These are phyloP conservation scores for Peromyscus californicus DNA, from an alignment of 2,113 vertebrate genomes.

Conservation along the genomic window DNA sequence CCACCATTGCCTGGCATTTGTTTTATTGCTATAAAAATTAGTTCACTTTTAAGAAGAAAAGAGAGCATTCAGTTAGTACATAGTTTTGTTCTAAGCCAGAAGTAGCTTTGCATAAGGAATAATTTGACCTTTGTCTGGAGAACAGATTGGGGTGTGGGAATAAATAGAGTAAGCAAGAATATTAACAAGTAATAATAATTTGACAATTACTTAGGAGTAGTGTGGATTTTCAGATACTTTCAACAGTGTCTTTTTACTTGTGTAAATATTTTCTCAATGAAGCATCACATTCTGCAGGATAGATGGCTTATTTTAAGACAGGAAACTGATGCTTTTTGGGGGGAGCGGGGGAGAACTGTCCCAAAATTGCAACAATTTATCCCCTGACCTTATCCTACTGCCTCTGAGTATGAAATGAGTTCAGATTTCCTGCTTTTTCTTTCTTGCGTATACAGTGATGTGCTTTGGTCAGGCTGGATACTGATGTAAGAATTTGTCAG, in stretches of 20 bases:
- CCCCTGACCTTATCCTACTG: background rate
- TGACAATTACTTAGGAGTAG: background rate
- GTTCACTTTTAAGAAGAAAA: constrained; percentile 9
- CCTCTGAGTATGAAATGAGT: background rate
- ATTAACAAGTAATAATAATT: background rate
- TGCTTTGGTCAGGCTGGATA: background rate
- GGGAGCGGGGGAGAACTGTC: background rate
- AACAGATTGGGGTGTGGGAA: background rate
- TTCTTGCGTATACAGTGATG: background rate
- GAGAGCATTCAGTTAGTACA: background rate
- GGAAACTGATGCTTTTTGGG: background rate
- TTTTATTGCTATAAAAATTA: constrained; percentile 26
- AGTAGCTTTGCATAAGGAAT: constrained; percentile 10
- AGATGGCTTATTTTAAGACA: constrained; percentile 15
- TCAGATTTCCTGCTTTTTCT: background rate
- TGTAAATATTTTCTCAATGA: background rate
- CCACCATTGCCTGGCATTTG: background rate
- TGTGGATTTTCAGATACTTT: constrained; percentile 10
- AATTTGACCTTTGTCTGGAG: background rate
- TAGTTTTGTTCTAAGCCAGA: constrained; percentile 42
- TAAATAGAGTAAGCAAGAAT: constrained; percentile 22
- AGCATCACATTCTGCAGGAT: background rate
- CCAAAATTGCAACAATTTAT: background rate
- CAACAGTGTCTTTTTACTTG: background rate
- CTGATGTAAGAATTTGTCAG: background rate